These are phyloP conservation scores for Dipodomys ordii DNA, from an alignment of 2,113 vertebrate genomes.

Conservation along the genomic window DNA sequence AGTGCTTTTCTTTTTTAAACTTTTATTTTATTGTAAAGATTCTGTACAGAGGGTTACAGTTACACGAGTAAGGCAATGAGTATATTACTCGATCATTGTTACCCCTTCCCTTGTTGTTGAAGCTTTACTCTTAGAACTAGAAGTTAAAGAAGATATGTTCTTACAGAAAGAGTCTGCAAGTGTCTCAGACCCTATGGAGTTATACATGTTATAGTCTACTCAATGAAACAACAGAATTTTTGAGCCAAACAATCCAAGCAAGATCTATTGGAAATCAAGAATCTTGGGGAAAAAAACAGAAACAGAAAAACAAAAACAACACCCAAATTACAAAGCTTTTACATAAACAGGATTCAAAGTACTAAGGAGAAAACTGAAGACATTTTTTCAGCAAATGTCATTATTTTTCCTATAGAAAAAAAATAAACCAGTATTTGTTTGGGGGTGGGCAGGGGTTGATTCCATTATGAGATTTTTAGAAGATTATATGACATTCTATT, in stretches of 20 bases:
- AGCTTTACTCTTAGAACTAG: slow-evolving; percentile 8
- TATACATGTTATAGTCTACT: slow-evolving; percentile 24
- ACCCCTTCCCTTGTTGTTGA: background rate
- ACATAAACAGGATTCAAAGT: slow-evolving; percentile 34
- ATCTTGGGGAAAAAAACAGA: background rate
- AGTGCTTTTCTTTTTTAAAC: too few species aligned
- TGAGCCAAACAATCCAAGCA: slow-evolving; percentile 35
- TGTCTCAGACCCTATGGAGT: background rate
- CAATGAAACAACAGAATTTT: background rate
- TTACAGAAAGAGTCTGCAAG: background rate
- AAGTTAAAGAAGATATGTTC: slow-evolving; percentile 2
- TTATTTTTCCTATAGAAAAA: slow-evolving; percentile 32
- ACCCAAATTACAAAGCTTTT: slow-evolving; percentile 21
- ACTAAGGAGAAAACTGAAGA: slow-evolving; percentile 6
- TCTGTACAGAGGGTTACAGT: too few species aligned
- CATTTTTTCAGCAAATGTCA: slow-evolving; percentile 18
- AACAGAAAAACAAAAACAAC: background rate
- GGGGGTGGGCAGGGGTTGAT: too few species aligned
- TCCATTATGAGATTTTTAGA: background rate
- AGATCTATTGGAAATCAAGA: slow-evolving; percentile 41
- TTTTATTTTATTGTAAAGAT: too few species aligned
- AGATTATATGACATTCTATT: background rate
- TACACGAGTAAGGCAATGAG: too few species aligned
- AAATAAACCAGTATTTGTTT: background rate
- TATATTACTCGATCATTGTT: too few species aligned